Conservation (phyloP, 2,888 invertebrate species). For the Lutraria lutraria region DNA sequence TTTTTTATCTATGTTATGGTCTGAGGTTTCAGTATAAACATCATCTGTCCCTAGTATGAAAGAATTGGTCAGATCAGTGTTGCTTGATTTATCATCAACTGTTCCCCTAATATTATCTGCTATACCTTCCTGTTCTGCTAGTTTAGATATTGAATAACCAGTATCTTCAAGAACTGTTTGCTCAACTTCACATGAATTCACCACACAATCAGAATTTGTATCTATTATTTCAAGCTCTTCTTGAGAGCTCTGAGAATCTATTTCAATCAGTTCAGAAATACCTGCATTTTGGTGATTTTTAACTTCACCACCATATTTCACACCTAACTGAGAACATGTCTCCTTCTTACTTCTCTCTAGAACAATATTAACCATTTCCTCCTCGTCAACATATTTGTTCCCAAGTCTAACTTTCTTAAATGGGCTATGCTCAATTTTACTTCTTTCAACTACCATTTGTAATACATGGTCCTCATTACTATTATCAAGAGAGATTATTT, state of each 20-base stretch:
- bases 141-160: background rate
- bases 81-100: background rate
- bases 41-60: background rate
- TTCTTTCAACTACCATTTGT: constrained; percentile 49
- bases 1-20: background rate
- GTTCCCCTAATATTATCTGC: background rate
- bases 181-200: background rate
- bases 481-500: background rate
- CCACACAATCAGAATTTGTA: background rate
- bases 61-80: background rate
- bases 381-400: background rate
- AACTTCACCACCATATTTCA: background rate
- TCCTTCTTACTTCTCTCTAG: constrained; percentile 43
- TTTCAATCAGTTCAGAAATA: constrained; percentile 48
- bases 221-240: background rate
- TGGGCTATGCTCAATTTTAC: constrained; percentile 54
- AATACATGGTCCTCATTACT: constrained; percentile 40
- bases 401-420: constrained; percentile 43
- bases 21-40: background rate
- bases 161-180: background rate
- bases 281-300: background rate
- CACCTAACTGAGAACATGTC: background rate
- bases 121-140: background rate
- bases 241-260: constrained; percentile 50
- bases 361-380: constrained; percentile 13